Conservation (phyloP, 2,888 invertebrate species). For the Bimastos eiseni region DNA sequence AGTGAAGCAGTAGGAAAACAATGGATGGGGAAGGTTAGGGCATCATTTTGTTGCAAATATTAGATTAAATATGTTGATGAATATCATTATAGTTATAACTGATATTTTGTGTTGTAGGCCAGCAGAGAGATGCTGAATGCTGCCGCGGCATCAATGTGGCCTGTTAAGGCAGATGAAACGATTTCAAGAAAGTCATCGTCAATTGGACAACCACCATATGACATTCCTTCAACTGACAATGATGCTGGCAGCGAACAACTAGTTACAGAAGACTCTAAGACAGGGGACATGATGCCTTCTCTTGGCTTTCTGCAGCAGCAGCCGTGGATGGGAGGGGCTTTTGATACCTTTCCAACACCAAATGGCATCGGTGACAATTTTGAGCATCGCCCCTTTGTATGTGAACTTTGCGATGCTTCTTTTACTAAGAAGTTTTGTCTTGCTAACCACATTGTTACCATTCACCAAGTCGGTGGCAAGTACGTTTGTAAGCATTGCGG, state of each 20-base stretch:
- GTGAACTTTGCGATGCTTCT: slow-evolving; percentile 35
- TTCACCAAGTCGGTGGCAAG: slow-evolving; percentile 35
- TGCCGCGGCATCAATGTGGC: background rate
- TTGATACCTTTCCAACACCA: background rate
- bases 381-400: slow-evolving; percentile 26
- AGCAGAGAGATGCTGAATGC: slow-evolving; percentile 6
- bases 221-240: slow-evolving; percentile 13
- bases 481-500: slow-evolving; percentile 35
- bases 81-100: background rate
- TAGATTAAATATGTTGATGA: background rate
- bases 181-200: background rate
- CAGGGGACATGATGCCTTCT: background rate
- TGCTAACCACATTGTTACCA: slow-evolving; percentile 38
- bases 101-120: background rate
- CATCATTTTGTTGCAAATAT: slow-evolving; percentile 4
- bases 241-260: background rate
- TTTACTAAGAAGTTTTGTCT: slow-evolving; percentile 36
- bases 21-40: background rate
- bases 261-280: background rate
- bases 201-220: slow-evolving; percentile 2
- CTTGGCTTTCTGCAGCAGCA: slow-evolving; percentile 16
- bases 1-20: background rate
- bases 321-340: background rate
- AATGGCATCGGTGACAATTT: slow-evolving; percentile 14
- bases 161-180: background rate